Percentiles rank a stretch among this genome's conserved stretches.
Conservation (phyloP, 2,888 invertebrate species). For the Dendrolimus houi region DNA sequence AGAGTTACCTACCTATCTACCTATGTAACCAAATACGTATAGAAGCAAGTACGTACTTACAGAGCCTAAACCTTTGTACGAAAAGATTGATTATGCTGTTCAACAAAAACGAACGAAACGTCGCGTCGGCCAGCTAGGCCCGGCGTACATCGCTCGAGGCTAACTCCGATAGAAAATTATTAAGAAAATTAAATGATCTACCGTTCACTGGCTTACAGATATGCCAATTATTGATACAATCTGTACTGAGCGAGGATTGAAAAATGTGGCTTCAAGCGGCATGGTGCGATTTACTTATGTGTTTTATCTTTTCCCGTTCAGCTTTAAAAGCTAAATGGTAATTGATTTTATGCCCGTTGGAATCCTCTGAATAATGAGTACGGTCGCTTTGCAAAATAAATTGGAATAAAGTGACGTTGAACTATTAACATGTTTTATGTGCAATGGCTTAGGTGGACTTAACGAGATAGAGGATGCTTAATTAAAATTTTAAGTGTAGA, state of each 20-base stretch:
- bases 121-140: slow-evolving; percentile 35
- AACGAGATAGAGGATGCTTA: neutral
- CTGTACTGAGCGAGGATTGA: slow-evolving; percentile 42
- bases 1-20: no score
- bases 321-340: slow-evolving; percentile 48
- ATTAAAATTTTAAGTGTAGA: neutral
- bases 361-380: neutral
- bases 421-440: neutral
- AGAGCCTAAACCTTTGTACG: slow-evolving; percentile 40
- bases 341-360: slow-evolving; percentile 45
- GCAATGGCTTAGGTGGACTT: neutral
- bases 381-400: neutral
- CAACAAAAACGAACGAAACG: slow-evolving; percentile 61
- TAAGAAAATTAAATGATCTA: slow-evolving; percentile 76
- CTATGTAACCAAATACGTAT: no score
- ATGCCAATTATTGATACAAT: slow-evolving; percentile 73
- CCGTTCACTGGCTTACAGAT: slow-evolving; percentile 61
- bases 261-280: slow-evolving; percentile 46
- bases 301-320: slow-evolving; percentile 43
- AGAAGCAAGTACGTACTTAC: neutral
- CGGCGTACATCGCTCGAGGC: slow-evolving; percentile 46
- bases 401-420: neutral
- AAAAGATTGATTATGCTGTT: slow-evolving; percentile 64
- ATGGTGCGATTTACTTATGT: slow-evolving; percentile 41
- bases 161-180: slow-evolving; percentile 69